Conservation (phyloP, 1,140 invertebrate species). For the Drosophila littoralis region DNA sequence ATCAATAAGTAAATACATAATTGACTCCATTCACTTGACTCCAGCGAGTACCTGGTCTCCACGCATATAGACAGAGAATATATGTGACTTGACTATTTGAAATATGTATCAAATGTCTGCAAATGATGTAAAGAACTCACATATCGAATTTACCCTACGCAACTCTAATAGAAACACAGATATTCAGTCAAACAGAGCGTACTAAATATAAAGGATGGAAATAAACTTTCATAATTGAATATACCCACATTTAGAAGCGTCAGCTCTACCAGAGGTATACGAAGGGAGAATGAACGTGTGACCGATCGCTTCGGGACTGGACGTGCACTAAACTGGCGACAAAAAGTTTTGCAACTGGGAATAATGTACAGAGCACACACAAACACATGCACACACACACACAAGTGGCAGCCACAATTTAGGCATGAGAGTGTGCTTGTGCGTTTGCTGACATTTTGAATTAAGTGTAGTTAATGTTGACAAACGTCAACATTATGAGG, state of each 20-base stretch:
- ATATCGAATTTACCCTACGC: too few relatives aligned
- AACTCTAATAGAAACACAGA: too few relatives aligned
- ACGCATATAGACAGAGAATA: too few relatives aligned
- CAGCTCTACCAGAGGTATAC: conserved; percentile 13
- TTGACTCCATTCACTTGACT: too few relatives aligned
- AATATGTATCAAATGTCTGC: too few relatives aligned
- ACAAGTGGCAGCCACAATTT: conserved; percentile 19
- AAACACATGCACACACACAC: neutral
- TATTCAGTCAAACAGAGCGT: too few relatives aligned
- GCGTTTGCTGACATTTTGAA: conserved; percentile 68
- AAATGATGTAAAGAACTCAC: too few relatives aligned
- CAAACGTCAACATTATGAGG: conserved; percentile 64
- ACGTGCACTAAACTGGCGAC: conserved; percentile 32
- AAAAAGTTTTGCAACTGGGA: conserved; percentile 46
- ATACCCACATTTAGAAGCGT: neutral
- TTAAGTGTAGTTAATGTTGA: conserved; percentile 80
- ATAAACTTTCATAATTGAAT: neutral
- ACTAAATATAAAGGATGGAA: too few relatives aligned
- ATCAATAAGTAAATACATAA: too few relatives aligned
- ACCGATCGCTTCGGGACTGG: conserved; percentile 34
- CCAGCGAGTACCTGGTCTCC: too few relatives aligned
- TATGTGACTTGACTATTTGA: too few relatives aligned
- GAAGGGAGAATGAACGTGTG: conserved; percentile 24
- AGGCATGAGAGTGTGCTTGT: conserved; percentile 21
- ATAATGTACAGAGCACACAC: conserved; percentile 21